Evolutionary conservation across 2,113 vertebrate species (phyloP).

Genomic region (Pluvianellus socialis): DNA sequence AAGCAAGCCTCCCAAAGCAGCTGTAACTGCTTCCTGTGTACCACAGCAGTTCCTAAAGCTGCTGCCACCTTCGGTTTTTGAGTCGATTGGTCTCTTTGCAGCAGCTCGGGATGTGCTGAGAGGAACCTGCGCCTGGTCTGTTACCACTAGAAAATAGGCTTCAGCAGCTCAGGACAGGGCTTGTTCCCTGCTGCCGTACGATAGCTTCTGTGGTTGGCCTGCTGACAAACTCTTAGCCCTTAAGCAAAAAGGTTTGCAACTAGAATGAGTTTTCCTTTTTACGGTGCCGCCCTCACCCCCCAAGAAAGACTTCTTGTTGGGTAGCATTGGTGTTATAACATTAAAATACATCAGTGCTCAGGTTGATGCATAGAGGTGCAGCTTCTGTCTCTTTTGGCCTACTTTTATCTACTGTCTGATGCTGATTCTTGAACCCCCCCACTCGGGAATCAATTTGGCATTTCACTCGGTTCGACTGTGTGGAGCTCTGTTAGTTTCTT

Average conservation of each 20-base stretch:
- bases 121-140: not conserved
- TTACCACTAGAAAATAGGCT: not conserved
- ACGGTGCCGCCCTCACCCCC: not conserved
- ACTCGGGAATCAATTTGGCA: not conserved
- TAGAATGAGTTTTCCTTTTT: not conserved
- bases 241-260: not conserved
- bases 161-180: accelerated
- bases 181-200: not conserved
- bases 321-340: not conserved
- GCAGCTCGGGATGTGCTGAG: not conserved
- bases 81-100: not conserved
- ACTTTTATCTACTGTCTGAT: not conserved
- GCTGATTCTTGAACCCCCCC: not conserved
- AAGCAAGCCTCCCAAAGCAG: not conserved
- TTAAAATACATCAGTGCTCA: not conserved
- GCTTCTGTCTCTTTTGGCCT: not conserved
- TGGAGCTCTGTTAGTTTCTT: not conserved
- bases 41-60: not conserved
- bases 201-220: not conserved
- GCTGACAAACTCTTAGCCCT: not conserved
- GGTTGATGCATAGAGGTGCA: not conserved
- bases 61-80: not conserved
- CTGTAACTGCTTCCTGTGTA: not conserved
- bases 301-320: not conserved
- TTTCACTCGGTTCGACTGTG: not conserved